Evolutionary conservation across 2,888 invertebrate species (phyloP).

Genomic region (Cataglyphis rosenhaueri): DNA sequence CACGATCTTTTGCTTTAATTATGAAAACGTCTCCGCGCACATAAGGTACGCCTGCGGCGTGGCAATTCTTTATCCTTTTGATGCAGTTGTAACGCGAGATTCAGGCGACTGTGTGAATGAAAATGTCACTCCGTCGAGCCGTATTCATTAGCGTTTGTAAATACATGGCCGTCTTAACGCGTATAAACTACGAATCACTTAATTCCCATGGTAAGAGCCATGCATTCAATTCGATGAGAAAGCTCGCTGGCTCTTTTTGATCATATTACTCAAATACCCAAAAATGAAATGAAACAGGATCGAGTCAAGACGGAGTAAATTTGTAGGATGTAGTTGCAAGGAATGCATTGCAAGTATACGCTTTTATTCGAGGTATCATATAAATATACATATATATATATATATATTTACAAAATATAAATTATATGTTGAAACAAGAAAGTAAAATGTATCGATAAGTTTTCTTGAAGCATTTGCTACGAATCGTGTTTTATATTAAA

Average conservation of each 20-base stretch:
- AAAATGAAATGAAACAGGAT: background rate
- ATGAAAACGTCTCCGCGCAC: background rate
- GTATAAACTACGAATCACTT: constrained; percentile 11
- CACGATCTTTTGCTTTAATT: background rate
- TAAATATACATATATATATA: background rate
- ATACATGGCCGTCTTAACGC: constrained; percentile 12
- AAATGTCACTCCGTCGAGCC: background rate
- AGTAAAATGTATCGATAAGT: constrained; percentile 11
- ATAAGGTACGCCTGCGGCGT: background rate
- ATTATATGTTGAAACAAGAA: background rate
- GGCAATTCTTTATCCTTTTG: constrained; percentile 16
- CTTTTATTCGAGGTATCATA: background rate
- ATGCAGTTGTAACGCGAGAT: constrained; percentile 12
- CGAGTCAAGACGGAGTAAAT: background rate
- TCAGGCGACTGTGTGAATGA: constrained; percentile 37
- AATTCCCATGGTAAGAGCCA: background rate
- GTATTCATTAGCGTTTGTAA: constrained; percentile 37
- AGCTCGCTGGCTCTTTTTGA: background rate
- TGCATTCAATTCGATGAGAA: background rate
- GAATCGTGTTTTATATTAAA: constrained; percentile 11
- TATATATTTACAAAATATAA: background rate
- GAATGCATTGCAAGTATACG: constrained; percentile 17
- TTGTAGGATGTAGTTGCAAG: background rate
- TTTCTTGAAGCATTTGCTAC: constrained; percentile 1
- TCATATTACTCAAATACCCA: background rate